A percentile compares a stretch with the other conserved stretches of the same genome.
These are phyloP conservation scores for Ypsolopha scabrella DNA, from an alignment of 2,888 invertebrate species.

Conservation along the genomic window DNA sequence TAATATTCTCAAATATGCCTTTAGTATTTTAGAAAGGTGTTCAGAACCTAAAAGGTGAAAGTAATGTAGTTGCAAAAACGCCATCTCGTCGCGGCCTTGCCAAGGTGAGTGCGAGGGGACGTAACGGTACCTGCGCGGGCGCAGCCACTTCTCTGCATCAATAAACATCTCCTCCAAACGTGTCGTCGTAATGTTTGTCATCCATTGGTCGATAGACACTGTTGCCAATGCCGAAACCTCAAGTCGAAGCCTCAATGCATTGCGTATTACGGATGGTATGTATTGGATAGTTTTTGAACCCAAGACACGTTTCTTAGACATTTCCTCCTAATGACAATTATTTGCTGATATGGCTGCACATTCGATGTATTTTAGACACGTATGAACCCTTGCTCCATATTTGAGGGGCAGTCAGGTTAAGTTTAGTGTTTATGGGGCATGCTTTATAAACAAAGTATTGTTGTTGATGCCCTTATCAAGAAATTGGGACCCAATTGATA, in stretches of 20 bases:
- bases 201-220: neutral
- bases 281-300: constrained; percentile 19
- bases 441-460: neutral
- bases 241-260: neutral
- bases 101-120: constrained; percentile 67
- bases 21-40: constrained; percentile 59
- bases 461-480: too few relatives aligned
- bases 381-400: constrained; percentile 26
- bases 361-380: constrained; percentile 44
- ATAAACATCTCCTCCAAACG: too few relatives aligned
- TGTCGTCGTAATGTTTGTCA: neutral
- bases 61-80: constrained; percentile 66
- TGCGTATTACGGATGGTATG: neutral
- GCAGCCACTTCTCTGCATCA: constrained; percentile 22
- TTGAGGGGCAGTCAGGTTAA: constrained; percentile 7
- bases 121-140: constrained; percentile 50
- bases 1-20: constrained; percentile 13
- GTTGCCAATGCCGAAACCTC: neutral
- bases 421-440: constrained; percentile 1
- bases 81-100: constrained; percentile 63
- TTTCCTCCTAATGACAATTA: constrained; percentile 45
- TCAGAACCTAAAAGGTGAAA: constrained; percentile 54
- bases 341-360: constrained; percentile 35
- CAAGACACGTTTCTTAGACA: constrained; percentile 38
- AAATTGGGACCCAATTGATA: too few relatives aligned